Evolutionary conservation across 1,140 invertebrate genomes (phyloP), one percentile per base, ranked within the genome.

Genomic region (Potamilus streckersoni): DNA sequence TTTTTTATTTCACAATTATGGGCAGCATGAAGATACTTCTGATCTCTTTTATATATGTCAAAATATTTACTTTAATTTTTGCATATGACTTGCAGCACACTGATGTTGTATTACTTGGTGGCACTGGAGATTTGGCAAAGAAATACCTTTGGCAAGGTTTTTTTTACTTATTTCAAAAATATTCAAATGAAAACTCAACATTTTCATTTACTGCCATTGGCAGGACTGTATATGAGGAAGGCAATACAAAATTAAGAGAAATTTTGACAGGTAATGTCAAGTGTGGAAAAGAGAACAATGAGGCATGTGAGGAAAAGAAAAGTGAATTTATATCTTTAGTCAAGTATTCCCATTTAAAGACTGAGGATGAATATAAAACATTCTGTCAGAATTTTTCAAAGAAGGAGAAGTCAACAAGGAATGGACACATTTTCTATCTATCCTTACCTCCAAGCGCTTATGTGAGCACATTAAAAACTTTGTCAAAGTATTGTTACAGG

Each of bases 121-220:
- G 82, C 15, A 83, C 81, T 31, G 87, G 87, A 56, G 86, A 89
- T 62, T 73, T 89, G 59, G 87, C 87, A 1, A 77, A 79, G 56
- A 88, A 88, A 76, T 89, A 88, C 64, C 80, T 89, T 12, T 89
- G 87, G 87, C 79, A 84, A 67, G 80, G 82, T 59, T 64, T 86
- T 20, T 85, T 88, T 67, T 68, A 85, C 57, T 73, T 87, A 15
- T 88, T 82, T 72, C 60, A 73, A 1, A 71, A 79, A 31, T 63
- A 82, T 31, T 38, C 69, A 63, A 74, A 75, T 63, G 71, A 73
- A 31, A 80, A 84, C n/a, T 76, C 75, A 31, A 81, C 81, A 19
- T 83, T 88, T 71, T 77, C 79, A 55, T 83, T 89, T 68, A 83
- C 79, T 71, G 82, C 81, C 12, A 81, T 79, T 61, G 81, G 80